Evolutionary conservation across 2,888 invertebrate species (phyloP).

Genomic region (Apoda limacodes): DNA sequence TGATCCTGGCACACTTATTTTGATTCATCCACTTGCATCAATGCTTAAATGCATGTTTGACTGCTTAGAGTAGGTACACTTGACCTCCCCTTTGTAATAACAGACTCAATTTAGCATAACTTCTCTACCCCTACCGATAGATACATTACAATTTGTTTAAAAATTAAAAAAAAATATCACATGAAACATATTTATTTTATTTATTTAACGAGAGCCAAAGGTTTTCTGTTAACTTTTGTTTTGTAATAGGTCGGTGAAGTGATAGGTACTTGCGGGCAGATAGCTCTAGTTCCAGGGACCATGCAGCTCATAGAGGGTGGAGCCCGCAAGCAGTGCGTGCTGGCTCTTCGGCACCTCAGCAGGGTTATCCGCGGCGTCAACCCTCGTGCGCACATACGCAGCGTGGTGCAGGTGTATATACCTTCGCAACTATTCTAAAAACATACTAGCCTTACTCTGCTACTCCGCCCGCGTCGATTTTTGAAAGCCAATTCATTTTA

Average conservation of each 20-base stretch:
- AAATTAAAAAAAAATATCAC: not conserved
- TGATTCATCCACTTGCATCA: no score
- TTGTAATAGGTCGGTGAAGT: slow-evolving; percentile 78
- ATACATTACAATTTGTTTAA: not conserved
- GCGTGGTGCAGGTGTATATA: slow-evolving; percentile 80
- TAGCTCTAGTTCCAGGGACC: slow-evolving; percentile 80
- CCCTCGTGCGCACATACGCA: slow-evolving; percentile 80
- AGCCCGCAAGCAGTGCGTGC: slow-evolving; percentile 82
- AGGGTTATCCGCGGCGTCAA: slow-evolving; percentile 86
- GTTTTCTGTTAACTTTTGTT: not conserved
- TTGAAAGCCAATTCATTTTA: no score
- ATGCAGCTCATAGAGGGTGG: slow-evolving; percentile 71
- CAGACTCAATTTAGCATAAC: no score
- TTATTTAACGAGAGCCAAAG: not conserved
- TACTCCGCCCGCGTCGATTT: no score
- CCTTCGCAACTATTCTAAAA: no score
- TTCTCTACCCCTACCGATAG: no score
- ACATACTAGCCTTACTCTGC: no score
- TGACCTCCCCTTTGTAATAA: no score
- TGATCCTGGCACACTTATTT: no score
- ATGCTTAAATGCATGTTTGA: no score
- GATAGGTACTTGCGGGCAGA: slow-evolving; percentile 91
- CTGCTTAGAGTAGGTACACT: no score
- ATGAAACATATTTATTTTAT: not conserved
- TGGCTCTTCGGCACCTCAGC: slow-evolving; percentile 86